Evolutionary conservation across 2,888 invertebrate species (phyloP).

Genomic region (Parnassius smintheus): DNA sequence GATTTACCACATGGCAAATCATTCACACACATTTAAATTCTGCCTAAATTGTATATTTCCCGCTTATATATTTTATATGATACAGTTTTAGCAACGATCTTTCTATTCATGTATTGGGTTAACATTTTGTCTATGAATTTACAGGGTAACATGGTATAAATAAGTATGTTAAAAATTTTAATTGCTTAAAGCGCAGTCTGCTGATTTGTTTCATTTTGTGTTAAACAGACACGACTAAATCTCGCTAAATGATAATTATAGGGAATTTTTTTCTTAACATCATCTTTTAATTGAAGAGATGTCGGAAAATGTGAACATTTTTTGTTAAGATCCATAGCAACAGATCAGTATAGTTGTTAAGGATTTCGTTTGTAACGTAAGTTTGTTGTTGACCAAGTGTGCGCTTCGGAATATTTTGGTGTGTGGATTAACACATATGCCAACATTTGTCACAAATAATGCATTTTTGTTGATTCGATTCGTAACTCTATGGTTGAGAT

Average conservation of each 20-base stretch:
- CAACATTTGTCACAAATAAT: background rate
- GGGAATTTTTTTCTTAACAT: background rate
- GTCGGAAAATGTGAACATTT: background rate
- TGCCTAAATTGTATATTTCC: background rate
- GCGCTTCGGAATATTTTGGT: conserved; percentile 4
- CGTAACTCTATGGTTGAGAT: background rate
- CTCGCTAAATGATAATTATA: background rate
- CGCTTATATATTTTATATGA: conserved; percentile 6
- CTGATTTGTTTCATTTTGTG: conserved; percentile 7
- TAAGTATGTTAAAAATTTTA: conserved; percentile 37
- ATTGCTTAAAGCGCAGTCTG: conserved; percentile 39
- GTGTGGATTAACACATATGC: conserved; percentile 2
- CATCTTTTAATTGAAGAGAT: background rate
- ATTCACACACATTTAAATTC: background rate
- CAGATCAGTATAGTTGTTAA: conserved; percentile 14
- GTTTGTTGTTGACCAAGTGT: conserved; percentile 16
- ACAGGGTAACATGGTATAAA: conserved; percentile 65
- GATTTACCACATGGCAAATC: background rate
- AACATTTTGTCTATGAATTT: conserved; percentile 48
- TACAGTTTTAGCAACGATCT: conserved; percentile 29
- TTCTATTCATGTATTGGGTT: conserved; percentile 36
- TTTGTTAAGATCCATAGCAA: background rate
- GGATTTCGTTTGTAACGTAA: conserved; percentile 1
- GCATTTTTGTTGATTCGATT: background rate
- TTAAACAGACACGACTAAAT: conserved; percentile 21